Base-by-base conservation (phyloP, 2,797 vertebrate genomes). In the Phataginus tetradactyla region DNA sequence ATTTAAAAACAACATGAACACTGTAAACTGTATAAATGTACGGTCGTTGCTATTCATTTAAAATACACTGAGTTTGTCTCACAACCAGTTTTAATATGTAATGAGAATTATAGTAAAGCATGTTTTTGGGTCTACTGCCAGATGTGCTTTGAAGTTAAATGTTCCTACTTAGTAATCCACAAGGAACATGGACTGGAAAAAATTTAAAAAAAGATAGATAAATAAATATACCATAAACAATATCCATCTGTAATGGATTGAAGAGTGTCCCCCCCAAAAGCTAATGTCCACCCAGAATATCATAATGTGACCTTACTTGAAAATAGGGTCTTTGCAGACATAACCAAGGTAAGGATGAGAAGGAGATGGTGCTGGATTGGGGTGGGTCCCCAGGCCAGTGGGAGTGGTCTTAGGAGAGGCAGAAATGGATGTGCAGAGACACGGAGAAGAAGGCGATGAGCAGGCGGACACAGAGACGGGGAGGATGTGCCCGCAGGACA, bases 101-200 rank as follows among this genome's bases (percentile, higher is more conserved):
- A 97, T 95, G 98, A 97, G 97, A 93, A 98, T 92, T 95, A 92
- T 91, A 95, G 72, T 90, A 77, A 96, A 97, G 97, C 96, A 96
- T 95, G 93, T 97, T 97, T 96, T 97, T 97, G 79, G 96, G 98
- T 99, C 98, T 98, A 98, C 98, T 96, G 97, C 98, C 99, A 99
- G 98, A 99, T 99, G 98, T 98, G 97, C 98, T 99, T 99, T 99
- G 98, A 99, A 99, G 99, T 98, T 98, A 97, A 98, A 97, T 98
- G 97, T 98, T 99, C 98, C 99, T 98, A 99, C 98, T 99, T 98
- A 99, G 98, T 98, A 99, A 98, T 98, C 97, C 97, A 98, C 98
- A 99, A 99, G 99, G 98, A 99, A 98, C 45, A 98, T 97, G 98
- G 98, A 98, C 98, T 99, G 98, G 98, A 98, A 99, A 98, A 98